These are phyloP conservation scores for Oceanodroma tethys DNA, from an alignment of 2,113 vertebrate species.

Conservation along the genomic window DNA sequence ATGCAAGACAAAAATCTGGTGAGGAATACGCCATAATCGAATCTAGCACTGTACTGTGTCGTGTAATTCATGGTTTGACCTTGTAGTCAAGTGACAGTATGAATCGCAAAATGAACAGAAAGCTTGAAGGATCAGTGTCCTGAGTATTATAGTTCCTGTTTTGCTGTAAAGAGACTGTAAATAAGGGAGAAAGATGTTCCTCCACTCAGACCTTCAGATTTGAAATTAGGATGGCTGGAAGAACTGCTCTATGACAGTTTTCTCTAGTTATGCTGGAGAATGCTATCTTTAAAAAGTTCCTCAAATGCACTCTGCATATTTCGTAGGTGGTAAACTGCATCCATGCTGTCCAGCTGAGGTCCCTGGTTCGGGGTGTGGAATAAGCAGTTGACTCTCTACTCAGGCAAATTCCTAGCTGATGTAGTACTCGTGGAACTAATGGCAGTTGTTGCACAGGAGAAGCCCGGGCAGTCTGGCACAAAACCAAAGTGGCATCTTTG, in stretches of 20 bases:
- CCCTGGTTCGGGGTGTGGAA: neutral
- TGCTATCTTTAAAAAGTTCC: rapidly evolving
- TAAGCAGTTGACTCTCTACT: neutral
- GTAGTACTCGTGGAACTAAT: rapidly evolving
- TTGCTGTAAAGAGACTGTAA: neutral
- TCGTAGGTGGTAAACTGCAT: neutral
- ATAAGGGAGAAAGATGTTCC: neutral
- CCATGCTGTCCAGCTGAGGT: neutral
- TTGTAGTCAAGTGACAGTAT: rapidly evolving
- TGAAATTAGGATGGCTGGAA: no score
- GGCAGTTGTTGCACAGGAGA: neutral
- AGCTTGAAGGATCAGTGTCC: no score
- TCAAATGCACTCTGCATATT: rapidly evolving
- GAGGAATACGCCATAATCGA: rapidly evolving
- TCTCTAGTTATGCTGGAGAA: neutral
- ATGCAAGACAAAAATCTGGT: neutral
- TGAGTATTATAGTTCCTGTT: rapidly evolving
- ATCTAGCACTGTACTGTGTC: neutral
- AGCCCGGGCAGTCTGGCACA: neutral
- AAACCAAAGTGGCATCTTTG: neutral
- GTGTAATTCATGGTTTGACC: rapidly evolving
- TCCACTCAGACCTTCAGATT: neutral
- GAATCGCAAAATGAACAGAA: neutral
- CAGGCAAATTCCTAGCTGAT: neutral
- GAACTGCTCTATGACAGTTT: neutral